Evolutionary conservation across 2,888 invertebrate genomes (phyloP), one percentile per base, ranked within the genome.

Genomic region (Argyra leucocephala): DNA sequence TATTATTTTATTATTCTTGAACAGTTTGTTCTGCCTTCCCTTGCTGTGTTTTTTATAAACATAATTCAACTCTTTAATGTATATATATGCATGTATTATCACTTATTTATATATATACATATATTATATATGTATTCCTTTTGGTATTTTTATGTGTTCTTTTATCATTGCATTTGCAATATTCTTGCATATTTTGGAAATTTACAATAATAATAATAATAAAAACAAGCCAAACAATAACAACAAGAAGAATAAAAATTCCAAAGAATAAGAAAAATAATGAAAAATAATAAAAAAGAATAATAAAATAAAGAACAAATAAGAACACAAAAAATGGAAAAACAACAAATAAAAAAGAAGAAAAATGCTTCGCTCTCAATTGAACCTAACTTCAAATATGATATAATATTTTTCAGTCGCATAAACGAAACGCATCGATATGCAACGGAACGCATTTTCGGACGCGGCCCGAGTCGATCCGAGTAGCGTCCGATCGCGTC

Each of bases 401-500:
- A 76, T 76, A 76, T 78, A 76, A 76, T 76, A 76, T 76, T 77
- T 76, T 76, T 72, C 76, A 80, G 80, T 80, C 78, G 78, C 76
- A 78, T 76, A 77, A 78, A 77, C 76, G 75, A 78, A 79, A 79
- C 76, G 78, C 78, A 79, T 78, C 78, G 77, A 78, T 77, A 79
- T 80, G 79, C 79, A 80, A 76, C 79, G 79, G 77, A 79, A 79
- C 78, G 79, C 77, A 78, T 79, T 78, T 79, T 79, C 79, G 80
- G 80, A 79, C 78, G 79, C 79, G 78, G 76, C 76, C 77, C 78
- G 79, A 79, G 74, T 76, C 76, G 76, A 76, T 76, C 77, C 79
- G 79, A 80, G 77, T 78, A 79, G 78, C 79, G 78, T 78, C 77
- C 80, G 79, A 79, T 78, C 78, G 78, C 75, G 76, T 76, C 74